These are phyloP conservation scores for Hoplias malabaricus DNA, from an alignment of 2,113 vertebrate genomes.

Conservation along the genomic window DNA sequence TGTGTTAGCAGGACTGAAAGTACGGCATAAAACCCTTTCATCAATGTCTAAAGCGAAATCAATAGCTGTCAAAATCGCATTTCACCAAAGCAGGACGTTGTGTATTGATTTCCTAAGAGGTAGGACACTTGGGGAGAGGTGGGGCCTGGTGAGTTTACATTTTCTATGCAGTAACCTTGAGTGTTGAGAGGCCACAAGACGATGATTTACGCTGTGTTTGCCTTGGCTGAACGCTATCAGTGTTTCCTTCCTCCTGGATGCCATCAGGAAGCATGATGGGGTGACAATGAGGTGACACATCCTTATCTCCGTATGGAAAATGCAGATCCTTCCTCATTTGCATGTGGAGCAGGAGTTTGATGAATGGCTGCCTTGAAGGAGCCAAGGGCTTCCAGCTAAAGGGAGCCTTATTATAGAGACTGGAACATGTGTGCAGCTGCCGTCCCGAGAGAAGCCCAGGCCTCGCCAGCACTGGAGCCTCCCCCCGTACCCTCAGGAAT, in stretches of 20 bases:
- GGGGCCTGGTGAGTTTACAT: neutral
- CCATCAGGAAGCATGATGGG: slow-evolving; percentile 4
- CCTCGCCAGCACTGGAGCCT: neutral
- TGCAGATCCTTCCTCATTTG: slow-evolving; percentile 32
- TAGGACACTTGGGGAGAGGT: neutral
- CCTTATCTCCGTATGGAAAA: neutral
- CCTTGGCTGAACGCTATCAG: neutral
- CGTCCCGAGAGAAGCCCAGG: slow-evolving; percentile 10
- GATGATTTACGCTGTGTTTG: slow-evolving; percentile 23
- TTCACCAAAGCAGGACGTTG: slow-evolving; percentile 22
- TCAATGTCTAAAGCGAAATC: slow-evolving; percentile 11
- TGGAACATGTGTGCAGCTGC: slow-evolving; percentile 38
- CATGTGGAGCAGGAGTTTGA: slow-evolving; percentile 52
- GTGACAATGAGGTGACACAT: slow-evolving; percentile 21
- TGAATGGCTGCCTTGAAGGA: slow-evolving; percentile 49
- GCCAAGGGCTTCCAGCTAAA: slow-evolving; percentile 36
- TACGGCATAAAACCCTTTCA: neutral
- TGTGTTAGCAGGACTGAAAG: neutral
- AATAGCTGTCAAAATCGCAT: slow-evolving; percentile 21
- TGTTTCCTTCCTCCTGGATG: slow-evolving; percentile 13
- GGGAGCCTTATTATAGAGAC: slow-evolving; percentile 35
- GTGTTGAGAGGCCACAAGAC: slow-evolving; percentile 12
- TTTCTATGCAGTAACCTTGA: slow-evolving; percentile 3
- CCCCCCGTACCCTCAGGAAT: slow-evolving; percentile 8
- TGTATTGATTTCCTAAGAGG: slow-evolving; percentile 12